Evolutionary conservation across 2,113 vertebrate species (phyloP).

Genomic region (Syngnathoides biaculeatus): DNA sequence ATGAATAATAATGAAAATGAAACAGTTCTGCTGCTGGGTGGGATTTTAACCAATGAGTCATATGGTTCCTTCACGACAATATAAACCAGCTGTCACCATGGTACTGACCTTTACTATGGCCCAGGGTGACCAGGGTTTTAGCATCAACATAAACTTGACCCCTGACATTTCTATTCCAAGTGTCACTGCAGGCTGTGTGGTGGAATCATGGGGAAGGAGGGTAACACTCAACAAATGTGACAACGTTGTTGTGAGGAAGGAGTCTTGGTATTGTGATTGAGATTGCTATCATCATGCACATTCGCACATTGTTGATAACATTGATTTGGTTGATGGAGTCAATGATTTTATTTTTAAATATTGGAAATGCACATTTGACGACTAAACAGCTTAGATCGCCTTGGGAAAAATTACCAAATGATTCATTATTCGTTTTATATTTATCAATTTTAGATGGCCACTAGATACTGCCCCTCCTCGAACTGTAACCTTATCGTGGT

Average conservation of each 20-base stretch:
- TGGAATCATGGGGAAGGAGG: constrained; percentile 21
- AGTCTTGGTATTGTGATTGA: background rate
- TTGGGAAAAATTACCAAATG: background rate
- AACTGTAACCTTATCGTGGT: too few relatives aligned
- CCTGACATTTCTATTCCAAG: constrained; percentile 71
- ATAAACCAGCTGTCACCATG: constrained; percentile 66
- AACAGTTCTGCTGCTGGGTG: constrained; percentile 57
- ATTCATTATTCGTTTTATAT: too few relatives aligned
- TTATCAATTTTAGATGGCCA: too few relatives aligned
- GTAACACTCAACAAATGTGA: constrained; percentile 22
- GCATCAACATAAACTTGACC: constrained; percentile 70
- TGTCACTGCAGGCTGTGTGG: constrained; percentile 40
- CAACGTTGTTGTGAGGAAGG: background rate
- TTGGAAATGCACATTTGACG: background rate
- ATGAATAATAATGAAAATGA: constrained; percentile 40
- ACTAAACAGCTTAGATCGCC: background rate
- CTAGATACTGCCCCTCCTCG: too few relatives aligned
- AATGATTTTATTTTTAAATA: background rate
- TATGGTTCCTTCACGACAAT: constrained; percentile 42
- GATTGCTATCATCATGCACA: background rate
- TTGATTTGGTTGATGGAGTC: background rate
- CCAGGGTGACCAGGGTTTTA: constrained; percentile 64
- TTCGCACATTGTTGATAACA: background rate
- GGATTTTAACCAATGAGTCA: constrained; percentile 57
- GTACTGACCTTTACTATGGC: constrained; percentile 68